phyloP scores from a whole-genome alignment of 2,113 vertebrate genomes.

The Phodopus roborovskii region DNA sequence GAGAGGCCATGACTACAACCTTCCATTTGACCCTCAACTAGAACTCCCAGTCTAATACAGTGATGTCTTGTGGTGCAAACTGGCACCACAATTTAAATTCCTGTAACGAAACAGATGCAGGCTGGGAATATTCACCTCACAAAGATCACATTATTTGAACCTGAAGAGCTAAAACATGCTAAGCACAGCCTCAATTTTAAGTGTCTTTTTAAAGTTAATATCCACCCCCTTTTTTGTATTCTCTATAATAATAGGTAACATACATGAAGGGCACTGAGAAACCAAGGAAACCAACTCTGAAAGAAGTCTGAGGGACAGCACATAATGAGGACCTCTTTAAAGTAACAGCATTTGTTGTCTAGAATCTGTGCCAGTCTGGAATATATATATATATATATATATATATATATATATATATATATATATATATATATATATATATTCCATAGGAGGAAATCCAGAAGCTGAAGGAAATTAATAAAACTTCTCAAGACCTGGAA shows the following conservation, averaged over 20 bases:
- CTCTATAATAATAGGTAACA: not conserved
- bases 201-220: not conserved
- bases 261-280: not conserved
- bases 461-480: not conserved
- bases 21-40: not conserved
- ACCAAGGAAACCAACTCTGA: not conserved
- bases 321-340: not conserved
- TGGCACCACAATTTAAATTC: not conserved
- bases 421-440: too few relatives aligned
- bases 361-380: not conserved
- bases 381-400: too few relatives aligned
- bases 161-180: not conserved
- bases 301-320: not conserved
- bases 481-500: not conserved
- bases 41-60: not conserved
- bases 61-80: not conserved
- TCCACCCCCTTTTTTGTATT: not conserved
- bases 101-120: not conserved
- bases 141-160: not conserved
- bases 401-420: too few relatives aligned
- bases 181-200: conserved; percentile 28
- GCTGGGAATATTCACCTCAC: not conserved
- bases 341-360: not conserved
- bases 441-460: too few relatives aligned
- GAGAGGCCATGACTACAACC: not conserved